Evolutionary conservation across 2,797 vertebrate species (phyloP).

Genomic region (Geotrypetes seraphini): DNA sequence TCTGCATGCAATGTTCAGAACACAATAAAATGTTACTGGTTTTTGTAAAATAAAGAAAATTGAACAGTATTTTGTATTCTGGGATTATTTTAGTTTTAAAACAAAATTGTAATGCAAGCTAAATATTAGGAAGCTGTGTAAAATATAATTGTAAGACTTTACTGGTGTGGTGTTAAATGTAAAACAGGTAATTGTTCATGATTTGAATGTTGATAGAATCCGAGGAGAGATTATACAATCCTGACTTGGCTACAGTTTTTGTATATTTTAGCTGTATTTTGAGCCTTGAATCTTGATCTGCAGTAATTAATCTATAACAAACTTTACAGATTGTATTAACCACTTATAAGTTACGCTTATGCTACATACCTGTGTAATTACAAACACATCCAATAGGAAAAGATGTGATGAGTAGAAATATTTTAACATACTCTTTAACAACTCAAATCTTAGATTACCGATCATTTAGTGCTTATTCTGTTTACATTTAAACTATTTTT

Average conservation of each 20-base stretch:
- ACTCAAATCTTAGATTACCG: no score
- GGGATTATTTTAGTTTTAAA: no score
- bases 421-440: no score
- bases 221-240: neutral
- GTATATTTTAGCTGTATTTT: neutral
- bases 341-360: neutral
- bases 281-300: neutral
- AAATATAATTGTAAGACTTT: neutral
- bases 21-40: no score
- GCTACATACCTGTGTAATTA: neutral
- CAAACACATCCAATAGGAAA: no score
- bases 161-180: neutral
- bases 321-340: neutral
- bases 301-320: neutral
- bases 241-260: neutral
- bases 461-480: neutral
- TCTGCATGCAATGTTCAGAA: no score
- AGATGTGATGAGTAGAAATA: no score
- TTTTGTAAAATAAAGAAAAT: no score
- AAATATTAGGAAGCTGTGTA: no score
- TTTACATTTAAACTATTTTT: constrained; percentile 18
- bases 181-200: no score
- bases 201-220: neutral
- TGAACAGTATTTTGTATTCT: no score
- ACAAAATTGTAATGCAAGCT: no score